Conservation (phyloP, 2,797 vertebrate species). For the Trichosurus vulpecula region DNA sequence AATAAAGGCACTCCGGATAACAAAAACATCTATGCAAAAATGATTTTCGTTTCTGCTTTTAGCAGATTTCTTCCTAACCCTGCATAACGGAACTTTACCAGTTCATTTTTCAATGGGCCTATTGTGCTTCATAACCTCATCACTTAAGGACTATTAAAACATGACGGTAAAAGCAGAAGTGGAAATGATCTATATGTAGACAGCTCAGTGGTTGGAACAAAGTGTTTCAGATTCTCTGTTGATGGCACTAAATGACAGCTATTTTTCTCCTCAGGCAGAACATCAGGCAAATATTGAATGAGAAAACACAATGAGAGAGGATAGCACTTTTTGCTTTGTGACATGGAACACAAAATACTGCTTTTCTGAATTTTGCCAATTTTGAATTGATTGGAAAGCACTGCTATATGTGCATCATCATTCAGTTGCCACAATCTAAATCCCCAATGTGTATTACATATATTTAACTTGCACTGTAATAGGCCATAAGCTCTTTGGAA, state of each 20-base stretch:
- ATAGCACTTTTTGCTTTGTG: neutral
- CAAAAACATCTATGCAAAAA: constrained; percentile 40
- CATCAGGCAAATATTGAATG: neutral
- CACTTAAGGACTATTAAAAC: constrained; percentile 9
- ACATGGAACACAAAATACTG: neutral
- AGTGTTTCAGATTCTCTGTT: neutral
- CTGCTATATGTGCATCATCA: neutral
- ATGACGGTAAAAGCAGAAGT: constrained; percentile 64
- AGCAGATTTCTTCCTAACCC: neutral
- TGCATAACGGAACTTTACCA: neutral
- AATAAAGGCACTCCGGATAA: constrained; percentile 40
- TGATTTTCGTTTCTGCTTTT: constrained; percentile 66
- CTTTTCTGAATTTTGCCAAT: constrained; percentile 39
- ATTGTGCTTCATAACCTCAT: constrained; percentile 24
- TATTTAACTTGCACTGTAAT: neutral
- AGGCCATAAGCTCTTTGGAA: neutral
- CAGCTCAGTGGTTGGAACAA: neutral
- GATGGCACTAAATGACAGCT: neutral
- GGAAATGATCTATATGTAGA: neutral
- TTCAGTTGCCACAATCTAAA: too few species aligned
- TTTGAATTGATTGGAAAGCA: neutral
- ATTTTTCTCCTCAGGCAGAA: constrained; percentile 1
- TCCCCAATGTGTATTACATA: neutral
- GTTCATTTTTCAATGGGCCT: neutral
- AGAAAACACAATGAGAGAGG: neutral